Conservation (phyloP, 2,797 vertebrate species). For the Discoglossus pictus region DNA sequence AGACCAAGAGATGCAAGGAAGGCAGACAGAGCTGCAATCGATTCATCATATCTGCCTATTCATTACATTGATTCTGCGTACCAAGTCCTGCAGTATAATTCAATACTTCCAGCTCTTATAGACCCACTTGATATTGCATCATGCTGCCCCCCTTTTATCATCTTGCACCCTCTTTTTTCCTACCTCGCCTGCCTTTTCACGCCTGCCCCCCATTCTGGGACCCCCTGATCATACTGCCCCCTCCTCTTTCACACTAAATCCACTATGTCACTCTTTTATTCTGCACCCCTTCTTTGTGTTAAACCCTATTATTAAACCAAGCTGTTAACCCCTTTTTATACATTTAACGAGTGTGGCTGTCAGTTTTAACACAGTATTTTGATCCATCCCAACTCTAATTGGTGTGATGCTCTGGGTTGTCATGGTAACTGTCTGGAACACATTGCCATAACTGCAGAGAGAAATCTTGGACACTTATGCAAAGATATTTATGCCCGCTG, state of each 20-base stretch:
- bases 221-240: neutral
- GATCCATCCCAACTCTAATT: neutral
- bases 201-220: neutral
- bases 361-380: slow-evolving; percentile 3
- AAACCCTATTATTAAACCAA: too few species aligned
- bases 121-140: too few species aligned
- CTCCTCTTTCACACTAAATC: neutral
- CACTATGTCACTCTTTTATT: neutral
- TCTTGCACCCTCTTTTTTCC: neutral
- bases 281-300: neutral
- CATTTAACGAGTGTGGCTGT: too few species aligned
- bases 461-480: slow-evolving; percentile 18
- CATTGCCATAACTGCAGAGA: slow-evolving; percentile 9
- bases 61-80: neutral
- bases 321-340: too few species aligned
- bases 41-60: slow-evolving; percentile 12
- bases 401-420: slow-evolving; percentile 9
- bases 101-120: too few species aligned
- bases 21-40: slow-evolving; percentile 1
- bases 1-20: neutral
- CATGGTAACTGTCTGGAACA: slow-evolving; percentile 28
- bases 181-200: too few species aligned
- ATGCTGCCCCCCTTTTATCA: too few species aligned
- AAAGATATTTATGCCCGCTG: slow-evolving; percentile 40
- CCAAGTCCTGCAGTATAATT: neutral